phyloP scores from a whole-genome alignment of 2,888 invertebrate genomes.

The Nezara viridula region DNA sequence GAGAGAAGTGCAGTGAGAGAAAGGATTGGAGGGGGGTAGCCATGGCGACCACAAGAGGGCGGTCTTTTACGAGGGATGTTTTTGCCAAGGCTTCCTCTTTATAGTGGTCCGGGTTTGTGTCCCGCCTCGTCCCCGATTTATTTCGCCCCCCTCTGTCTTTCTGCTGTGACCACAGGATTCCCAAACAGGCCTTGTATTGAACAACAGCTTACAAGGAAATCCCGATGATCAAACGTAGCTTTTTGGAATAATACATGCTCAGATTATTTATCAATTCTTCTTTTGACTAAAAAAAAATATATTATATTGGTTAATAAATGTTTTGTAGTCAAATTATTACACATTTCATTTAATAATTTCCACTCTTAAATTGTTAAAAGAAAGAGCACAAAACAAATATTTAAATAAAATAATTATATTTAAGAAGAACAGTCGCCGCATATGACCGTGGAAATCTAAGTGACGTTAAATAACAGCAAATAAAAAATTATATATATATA shows the following conservation, averaged over 20 bases:
- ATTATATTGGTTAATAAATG: too few species aligned
- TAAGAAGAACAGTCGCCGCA: too few species aligned
- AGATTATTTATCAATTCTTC: too few species aligned
- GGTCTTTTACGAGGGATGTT: slow-evolving; percentile 32
- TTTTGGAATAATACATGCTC: too few species aligned
- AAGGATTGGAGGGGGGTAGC: slow-evolving; percentile 45
- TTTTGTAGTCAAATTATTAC: too few species aligned
- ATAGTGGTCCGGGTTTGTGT: slow-evolving; percentile 1
- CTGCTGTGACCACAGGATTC: not conserved
- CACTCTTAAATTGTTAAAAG: too few species aligned
- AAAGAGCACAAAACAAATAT: too few species aligned
- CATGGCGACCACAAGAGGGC: slow-evolving; percentile 25
- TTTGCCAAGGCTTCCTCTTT: slow-evolving; percentile 20
- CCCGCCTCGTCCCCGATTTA: not conserved
- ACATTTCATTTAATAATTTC: too few species aligned
- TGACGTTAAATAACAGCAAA: too few species aligned
- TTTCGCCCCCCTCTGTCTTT: slow-evolving; percentile 3
- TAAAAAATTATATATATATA: too few species aligned
- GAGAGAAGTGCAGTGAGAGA: not conserved
- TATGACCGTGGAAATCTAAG: too few species aligned
- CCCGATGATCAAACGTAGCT: not conserved
- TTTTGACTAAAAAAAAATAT: not conserved
- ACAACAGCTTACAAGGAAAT: not conserved
- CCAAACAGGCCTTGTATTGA: not conserved
- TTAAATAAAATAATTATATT: too few species aligned